A percentile compares a stretch with the other conserved stretches of the same genome.
Conservation (phyloP, 2,113 vertebrate species). For the Motacilla alba region DNA sequence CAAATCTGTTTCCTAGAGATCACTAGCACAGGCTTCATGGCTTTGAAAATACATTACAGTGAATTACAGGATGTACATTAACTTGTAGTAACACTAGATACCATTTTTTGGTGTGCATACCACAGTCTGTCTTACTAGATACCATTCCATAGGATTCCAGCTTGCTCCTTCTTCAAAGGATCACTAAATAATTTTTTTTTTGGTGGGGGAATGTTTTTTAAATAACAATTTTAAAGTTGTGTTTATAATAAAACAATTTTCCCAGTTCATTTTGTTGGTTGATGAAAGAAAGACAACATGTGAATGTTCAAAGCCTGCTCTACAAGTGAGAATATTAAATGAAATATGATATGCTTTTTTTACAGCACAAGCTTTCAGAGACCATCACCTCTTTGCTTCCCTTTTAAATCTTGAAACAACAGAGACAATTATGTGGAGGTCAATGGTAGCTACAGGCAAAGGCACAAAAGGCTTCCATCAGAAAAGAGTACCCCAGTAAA, state of each 20-base stretch:
- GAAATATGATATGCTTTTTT: not conserved
- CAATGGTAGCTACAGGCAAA: conserved; percentile 24
- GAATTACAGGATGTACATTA: not conserved
- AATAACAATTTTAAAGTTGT: not conserved
- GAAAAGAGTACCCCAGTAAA: not conserved
- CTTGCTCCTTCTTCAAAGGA: not conserved
- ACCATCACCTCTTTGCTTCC: not conserved
- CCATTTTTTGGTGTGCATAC: not conserved
- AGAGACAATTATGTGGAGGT: conserved; percentile 4
- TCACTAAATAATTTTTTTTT: not conserved
- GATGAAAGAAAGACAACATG: not conserved
- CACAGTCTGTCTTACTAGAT: not conserved
- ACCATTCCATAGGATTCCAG: not conserved
- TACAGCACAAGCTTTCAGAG: not conserved
- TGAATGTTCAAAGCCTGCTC: not conserved
- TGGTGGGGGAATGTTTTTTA: not conserved
- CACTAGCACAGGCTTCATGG: not conserved
- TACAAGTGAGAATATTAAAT: not conserved
- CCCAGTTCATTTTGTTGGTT: not conserved
- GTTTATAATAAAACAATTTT: not conserved
- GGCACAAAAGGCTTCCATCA: conserved; percentile 1
- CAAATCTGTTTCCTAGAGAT: conserved; percentile 16
- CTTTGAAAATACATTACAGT: conserved; percentile 11
- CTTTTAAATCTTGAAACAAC: conserved; percentile 21
- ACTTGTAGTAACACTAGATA: not conserved